These are phyloP conservation scores for Sylvia borin DNA, from an alignment of 2,797 vertebrate species.

Conservation along the genomic window DNA sequence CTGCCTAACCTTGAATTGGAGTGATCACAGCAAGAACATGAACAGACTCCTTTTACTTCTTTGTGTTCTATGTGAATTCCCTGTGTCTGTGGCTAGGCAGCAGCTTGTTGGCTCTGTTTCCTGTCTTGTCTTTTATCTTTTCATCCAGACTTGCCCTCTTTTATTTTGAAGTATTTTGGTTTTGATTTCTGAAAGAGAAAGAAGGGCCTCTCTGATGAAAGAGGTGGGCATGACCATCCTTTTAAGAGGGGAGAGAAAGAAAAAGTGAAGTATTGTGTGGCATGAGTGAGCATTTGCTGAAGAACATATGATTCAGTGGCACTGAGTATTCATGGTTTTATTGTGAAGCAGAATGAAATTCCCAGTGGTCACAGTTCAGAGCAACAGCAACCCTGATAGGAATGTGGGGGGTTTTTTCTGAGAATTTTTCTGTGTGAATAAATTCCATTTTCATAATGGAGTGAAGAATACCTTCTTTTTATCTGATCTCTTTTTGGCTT, in stretches of 20 bases:
- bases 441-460: slow-evolving; percentile 45
- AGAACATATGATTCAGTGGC: background rate
- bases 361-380: background rate
- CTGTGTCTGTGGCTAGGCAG: background rate
- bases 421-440: slow-evolving; percentile 33
- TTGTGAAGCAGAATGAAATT: background rate
- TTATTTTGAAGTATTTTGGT: background rate
- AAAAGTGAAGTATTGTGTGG: background rate
- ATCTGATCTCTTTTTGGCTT: slow-evolving; percentile 60
- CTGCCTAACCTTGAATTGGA: background rate
- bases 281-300: background rate
- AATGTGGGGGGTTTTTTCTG: background rate
- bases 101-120: background rate
- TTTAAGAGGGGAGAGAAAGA: background rate
- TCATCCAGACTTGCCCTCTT: background rate
- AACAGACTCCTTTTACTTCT: background rate
- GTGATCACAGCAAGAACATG: background rate
- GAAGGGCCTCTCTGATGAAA: background rate
- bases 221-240: background rate
- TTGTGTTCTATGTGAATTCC: background rate
- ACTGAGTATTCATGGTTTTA: background rate
- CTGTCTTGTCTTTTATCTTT: background rate
- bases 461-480: slow-evolving; percentile 46
- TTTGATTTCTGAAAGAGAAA: background rate
- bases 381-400: background rate